These are phyloP conservation scores for Athalia circularis DNA, from an alignment of 2,888 invertebrate species.

Conservation along the genomic window DNA sequence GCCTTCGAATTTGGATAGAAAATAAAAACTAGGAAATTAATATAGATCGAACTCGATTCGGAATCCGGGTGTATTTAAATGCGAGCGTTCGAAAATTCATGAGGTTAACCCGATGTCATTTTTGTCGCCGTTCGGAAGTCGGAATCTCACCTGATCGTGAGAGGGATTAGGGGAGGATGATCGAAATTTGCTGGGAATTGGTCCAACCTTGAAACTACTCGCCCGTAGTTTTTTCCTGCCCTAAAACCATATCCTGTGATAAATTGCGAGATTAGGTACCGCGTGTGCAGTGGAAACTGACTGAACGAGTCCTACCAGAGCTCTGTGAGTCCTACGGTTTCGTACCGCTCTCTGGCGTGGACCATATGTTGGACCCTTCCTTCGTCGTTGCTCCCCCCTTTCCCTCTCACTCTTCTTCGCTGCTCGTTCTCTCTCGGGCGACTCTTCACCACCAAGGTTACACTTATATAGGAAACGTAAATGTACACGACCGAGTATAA, in stretches of 20 bases:
- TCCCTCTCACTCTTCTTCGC: background rate
- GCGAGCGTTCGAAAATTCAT: too few species aligned
- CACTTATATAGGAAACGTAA: background rate
- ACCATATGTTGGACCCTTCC: slow-evolving; percentile 64
- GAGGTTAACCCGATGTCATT: too few species aligned
- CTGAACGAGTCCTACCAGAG: slow-evolving; percentile 52
- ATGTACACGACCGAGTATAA: background rate
- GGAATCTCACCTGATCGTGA: too few species aligned
- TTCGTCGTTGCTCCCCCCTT: background rate
- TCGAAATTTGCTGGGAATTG: background rate
- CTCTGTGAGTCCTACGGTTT: slow-evolving; percentile 51
- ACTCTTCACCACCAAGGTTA: slow-evolving; percentile 1
- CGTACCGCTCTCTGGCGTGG: slow-evolving; percentile 56
- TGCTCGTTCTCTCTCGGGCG: background rate
- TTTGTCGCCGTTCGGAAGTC: too few species aligned
- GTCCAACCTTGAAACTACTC: background rate
- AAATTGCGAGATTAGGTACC: slow-evolving; percentile 70
- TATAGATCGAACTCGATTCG: too few species aligned
- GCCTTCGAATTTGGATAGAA: background rate
- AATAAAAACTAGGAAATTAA: too few species aligned
- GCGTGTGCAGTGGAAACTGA: slow-evolving; percentile 59
- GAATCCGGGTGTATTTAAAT: too few species aligned
- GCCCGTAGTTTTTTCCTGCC: background rate
- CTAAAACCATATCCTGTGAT: slow-evolving; percentile 66
- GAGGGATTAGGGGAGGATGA: too few species aligned